Base-by-base conservation (phyloP, 2,113 vertebrate genomes). In the Zosterops lateralis region DNA sequence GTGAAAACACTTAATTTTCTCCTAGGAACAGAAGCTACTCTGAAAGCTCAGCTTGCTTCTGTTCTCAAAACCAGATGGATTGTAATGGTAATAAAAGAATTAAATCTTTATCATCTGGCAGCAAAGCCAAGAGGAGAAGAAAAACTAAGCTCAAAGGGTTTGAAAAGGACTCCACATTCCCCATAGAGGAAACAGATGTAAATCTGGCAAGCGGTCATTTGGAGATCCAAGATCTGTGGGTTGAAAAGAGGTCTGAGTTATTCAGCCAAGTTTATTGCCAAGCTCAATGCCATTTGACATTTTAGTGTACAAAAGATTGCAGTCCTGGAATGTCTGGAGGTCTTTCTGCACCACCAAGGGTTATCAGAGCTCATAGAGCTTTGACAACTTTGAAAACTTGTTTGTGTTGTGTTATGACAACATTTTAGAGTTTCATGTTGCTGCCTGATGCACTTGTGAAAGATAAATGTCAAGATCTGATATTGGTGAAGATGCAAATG, bases 81-180 rank as follows among this genome's bases (percentile, higher is more conserved):
- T 82, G 74, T 89, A 91, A 75, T 65, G 45, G 87, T 81, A 92
- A 93, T 92, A 92, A 96, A 93, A 87, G 47, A 95, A 96, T 96
- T 94, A 95, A 93, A 87, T 95, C 62, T 95, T 87, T 92, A 93
- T 95, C 91, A 93, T 95, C 91, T 96, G 96, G 84, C 82, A 91
- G 56, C 36, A 95, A 95, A 94, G 60, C 75, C 84, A 94, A 92
- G 75, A 90, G 28, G 72, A 96, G 75, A 95, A 94, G 78, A 87
- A 92, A 95, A 91, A 70, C 74, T 76, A 65, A 76, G 71, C 93
- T 87, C 93, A 97, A 92, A 96, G 89, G 64, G 89, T 73, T 73
- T 84, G 82, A 71, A 90, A 92, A 90, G 72, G 84, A 91, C 64
- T 85, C 78, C 76, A 71, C 68, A 90, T 95, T 90, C 62, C 60